These are phyloP conservation scores for Drosophila cardini DNA, from an alignment of 1,140 invertebrate genomes.

Conservation along the genomic window DNA sequence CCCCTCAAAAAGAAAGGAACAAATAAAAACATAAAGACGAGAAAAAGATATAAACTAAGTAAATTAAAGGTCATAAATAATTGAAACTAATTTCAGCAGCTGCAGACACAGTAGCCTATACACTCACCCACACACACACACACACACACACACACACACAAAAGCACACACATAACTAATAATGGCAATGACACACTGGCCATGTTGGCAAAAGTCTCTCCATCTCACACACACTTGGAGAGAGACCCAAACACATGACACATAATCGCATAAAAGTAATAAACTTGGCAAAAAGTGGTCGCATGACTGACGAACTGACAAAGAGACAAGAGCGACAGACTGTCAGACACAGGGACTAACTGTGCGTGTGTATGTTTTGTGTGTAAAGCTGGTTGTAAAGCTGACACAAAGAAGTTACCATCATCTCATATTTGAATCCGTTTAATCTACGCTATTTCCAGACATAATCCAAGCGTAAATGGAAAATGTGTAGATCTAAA, in stretches of 20 bases:
- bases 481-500: slow-evolving; percentile 38
- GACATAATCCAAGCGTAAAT: slow-evolving; percentile 67
- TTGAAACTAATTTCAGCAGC: slow-evolving; percentile 71
- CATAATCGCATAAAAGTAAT: slow-evolving; percentile 82
- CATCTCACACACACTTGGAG: slow-evolving; percentile 3
- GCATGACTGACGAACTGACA: slow-evolving; percentile 61
- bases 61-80: slow-evolving; percentile 68
- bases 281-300: slow-evolving; percentile 74
- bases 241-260: slow-evolving; percentile 56
- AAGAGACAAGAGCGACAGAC: slow-evolving; percentile 5
- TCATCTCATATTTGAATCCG: slow-evolving; percentile 52
- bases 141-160: slow-evolving; percentile 1
- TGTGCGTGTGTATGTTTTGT: slow-evolving; percentile 12
- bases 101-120: slow-evolving; percentile 34
- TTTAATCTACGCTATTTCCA: slow-evolving; percentile 53
- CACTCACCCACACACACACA: neutral
- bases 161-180: slow-evolving; percentile 52
- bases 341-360: slow-evolving; percentile 17
- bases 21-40: no score
- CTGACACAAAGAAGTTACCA: slow-evolving; percentile 42
- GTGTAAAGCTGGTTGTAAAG: slow-evolving; percentile 27
- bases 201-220: neutral
- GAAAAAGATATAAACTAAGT: slow-evolving; percentile 6
- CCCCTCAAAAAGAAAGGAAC: slow-evolving; percentile 12
- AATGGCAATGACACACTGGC: slow-evolving; percentile 68